Conservation (phyloP, 2,113 vertebrate species). For the Elaphurus davidianus region DNA sequence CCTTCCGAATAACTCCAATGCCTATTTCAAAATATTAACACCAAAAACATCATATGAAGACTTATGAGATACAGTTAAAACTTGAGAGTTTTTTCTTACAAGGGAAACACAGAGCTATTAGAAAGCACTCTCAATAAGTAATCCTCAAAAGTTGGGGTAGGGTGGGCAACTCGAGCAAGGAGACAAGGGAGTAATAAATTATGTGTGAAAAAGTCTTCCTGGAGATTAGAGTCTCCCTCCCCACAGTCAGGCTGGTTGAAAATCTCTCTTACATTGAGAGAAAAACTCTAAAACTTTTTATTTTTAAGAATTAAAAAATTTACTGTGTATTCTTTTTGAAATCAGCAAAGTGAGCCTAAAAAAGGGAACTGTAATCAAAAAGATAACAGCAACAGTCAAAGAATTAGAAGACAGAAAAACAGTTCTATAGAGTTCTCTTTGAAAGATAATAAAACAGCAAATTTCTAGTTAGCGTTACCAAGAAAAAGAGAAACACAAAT, state of each 20-base stretch:
- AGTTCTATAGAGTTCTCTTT: not conserved
- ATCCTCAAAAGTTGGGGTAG: not conserved
- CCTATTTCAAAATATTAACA: slow-evolving; percentile 18
- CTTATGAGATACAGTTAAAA: not conserved
- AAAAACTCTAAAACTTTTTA: not conserved
- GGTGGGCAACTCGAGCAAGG: not conserved
- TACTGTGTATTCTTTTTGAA: not conserved
- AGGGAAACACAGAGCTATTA: not conserved
- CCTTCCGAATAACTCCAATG: not conserved
- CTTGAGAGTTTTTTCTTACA: not conserved
- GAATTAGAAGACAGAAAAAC: not conserved
- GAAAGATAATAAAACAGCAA: not conserved
- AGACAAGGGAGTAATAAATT: not conserved
- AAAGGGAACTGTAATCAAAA: not conserved
- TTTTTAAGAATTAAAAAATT: not conserved
- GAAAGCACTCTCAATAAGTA: not conserved
- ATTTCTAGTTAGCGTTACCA: not conserved
- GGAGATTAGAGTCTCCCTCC: not conserved
- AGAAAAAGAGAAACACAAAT: not conserved
- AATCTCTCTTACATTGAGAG: not conserved
- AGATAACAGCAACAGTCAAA: not conserved
- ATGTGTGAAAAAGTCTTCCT: not conserved
- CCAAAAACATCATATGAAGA: not conserved
- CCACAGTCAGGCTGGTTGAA: not conserved
- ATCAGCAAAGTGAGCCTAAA: not conserved